Base-by-base conservation (phyloP, 1,140 invertebrate species). In the Dysdera silvatica region DNA sequence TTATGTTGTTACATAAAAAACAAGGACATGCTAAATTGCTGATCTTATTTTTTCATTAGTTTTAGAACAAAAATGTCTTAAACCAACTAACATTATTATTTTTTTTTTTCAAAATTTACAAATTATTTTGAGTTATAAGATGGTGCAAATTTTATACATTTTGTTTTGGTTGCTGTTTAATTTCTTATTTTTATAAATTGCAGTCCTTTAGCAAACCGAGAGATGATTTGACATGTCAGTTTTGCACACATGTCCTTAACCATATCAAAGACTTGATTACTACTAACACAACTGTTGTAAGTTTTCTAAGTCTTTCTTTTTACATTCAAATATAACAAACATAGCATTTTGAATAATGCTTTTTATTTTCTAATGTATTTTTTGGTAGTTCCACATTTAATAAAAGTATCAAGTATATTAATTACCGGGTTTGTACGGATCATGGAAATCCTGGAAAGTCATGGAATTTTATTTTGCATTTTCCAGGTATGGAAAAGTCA, bases 261-360 rank as follows among this genome's bases (percentile, higher is more conserved):
- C 88, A 93, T 77, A 75, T 91, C 60, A 82, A 82, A 61, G 86
- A 92, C 74, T 78, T 89, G 23, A 73, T 93, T 0, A 80, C 88
- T 29, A 83, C 89, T n/a, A 91, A 93, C 71, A 91, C 89, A 1
- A 91, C 90, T 0, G 84, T 88, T 14, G 64, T 66, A 53, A 43
- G 49, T 57, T 33, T 12, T 33, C n/a, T 35, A 55, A 74, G 64
- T 75, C 1, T n/a, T n/a, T n/a, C n/a, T n/a, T 8, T 6, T 31
- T 10, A n/a, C 32, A 32, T 4, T 45, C 24, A 20, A 20, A 45
- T 45, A 20, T 45, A 12, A 45, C 8, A 45, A 45, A 45, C 23
- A n/a, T n/a, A n/a, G n/a, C n/a, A n/a, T 45, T 10, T 45, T 45
- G 23, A 45, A 45, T 10, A n/a, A 6, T 45, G 23, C 3, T 49